Conservation (phyloP, 2,888 invertebrate genomes). For the Lysandra coridon region DNA sequence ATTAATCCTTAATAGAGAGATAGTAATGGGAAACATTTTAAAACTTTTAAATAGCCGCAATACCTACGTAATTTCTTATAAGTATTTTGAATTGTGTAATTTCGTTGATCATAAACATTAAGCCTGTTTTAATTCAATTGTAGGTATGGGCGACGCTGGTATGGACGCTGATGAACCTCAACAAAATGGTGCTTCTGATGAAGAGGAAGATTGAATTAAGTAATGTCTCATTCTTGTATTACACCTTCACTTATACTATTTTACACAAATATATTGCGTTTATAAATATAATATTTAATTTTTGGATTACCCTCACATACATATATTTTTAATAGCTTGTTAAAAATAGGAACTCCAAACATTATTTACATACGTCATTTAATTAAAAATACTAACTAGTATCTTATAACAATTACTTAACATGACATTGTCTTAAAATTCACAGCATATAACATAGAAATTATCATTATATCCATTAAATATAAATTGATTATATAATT, state of each 20-base stretch:
- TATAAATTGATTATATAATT: background rate
- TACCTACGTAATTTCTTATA: background rate
- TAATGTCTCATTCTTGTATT: conserved; percentile 42
- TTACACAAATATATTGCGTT: conserved; percentile 28
- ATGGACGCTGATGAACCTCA: conserved; percentile 64
- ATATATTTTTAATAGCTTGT: background rate
- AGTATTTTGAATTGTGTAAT: background rate
- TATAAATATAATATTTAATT: background rate
- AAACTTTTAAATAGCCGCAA: background rate
- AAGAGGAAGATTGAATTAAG: conserved; percentile 57
- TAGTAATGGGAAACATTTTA: no score
- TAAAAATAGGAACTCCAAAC: background rate
- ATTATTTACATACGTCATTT: background rate
- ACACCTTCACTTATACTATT: conserved; percentile 39
- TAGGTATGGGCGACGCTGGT: conserved; percentile 74
- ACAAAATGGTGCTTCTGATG: conserved; percentile 72
- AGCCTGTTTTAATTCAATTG: background rate
- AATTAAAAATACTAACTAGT: background rate
- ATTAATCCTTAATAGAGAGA: no score
- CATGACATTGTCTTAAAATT: background rate
- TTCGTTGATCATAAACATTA: background rate
- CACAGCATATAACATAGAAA: background rate
- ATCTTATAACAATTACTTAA: background rate
- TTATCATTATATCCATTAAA: background rate
- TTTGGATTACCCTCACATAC: background rate